Conservation (phyloP, 2,888 invertebrate species). For the Diploptera punctata region DNA sequence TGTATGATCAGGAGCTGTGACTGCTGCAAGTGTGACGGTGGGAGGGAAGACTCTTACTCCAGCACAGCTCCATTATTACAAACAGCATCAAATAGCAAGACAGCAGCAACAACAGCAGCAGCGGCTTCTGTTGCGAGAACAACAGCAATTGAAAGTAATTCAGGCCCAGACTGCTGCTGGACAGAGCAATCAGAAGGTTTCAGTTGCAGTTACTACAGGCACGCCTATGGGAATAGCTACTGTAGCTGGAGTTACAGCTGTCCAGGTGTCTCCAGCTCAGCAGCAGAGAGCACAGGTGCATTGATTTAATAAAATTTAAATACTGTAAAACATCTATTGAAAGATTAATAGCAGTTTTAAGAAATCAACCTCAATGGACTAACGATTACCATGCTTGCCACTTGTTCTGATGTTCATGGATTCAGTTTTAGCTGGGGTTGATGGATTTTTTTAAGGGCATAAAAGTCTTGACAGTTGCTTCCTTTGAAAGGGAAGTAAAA, state of each 20-base stretch:
- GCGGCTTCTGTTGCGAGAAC: conserved; percentile 43
- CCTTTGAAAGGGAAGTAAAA: too few relatives aligned
- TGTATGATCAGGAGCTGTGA: conserved; percentile 44
- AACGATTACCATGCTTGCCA: too few relatives aligned
- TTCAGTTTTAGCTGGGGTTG: too few relatives aligned
- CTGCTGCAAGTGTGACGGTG: conserved; percentile 60
- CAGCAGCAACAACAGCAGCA: conserved; percentile 49
- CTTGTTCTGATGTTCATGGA: too few relatives aligned
- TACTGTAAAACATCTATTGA: neutral
- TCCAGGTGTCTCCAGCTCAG: conserved; percentile 42
- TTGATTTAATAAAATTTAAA: neutral
- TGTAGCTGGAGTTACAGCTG: conserved; percentile 47
- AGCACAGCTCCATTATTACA: conserved; percentile 66
- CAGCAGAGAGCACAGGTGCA: conserved; percentile 48
- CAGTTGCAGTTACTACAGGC: conserved; percentile 52
- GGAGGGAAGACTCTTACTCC: conserved; percentile 61
- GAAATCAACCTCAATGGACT: too few relatives aligned
- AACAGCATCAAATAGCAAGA: conserved; percentile 60
- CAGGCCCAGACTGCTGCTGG: conserved; percentile 41
- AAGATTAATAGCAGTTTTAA: too few relatives aligned
- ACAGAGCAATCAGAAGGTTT: conserved; percentile 51
- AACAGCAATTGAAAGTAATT: conserved; percentile 39
- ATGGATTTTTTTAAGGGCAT: too few relatives aligned
- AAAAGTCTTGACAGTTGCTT: too few relatives aligned
- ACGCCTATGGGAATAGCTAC: conserved; percentile 27